Evolutionary conservation across 2,888 invertebrate species (phyloP).

Genomic region (Luffia ferchaultella): DNA sequence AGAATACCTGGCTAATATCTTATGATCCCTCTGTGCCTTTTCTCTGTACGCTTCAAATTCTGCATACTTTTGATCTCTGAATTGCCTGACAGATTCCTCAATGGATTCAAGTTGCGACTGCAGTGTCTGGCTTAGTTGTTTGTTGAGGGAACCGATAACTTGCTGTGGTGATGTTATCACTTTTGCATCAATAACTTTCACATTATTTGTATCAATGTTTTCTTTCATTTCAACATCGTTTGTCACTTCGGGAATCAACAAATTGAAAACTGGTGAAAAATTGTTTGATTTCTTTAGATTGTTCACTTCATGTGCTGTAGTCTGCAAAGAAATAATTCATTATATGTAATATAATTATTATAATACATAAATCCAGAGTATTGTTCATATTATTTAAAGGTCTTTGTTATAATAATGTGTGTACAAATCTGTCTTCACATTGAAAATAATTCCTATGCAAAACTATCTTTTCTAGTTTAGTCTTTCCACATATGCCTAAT

Average conservation of each 20-base stretch:
- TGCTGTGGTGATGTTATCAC: constrained; percentile 57
- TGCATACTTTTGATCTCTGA: constrained; percentile 78
- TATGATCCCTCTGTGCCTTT: constrained; percentile 76
- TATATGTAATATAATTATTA: neutral
- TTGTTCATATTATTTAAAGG: too few species aligned
- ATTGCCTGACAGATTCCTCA: constrained; percentile 79
- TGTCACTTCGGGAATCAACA: constrained; percentile 68
- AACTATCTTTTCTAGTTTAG: too few species aligned
- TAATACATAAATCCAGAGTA: neutral
- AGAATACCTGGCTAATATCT: constrained; percentile 71
- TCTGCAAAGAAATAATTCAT: constrained; percentile 41
- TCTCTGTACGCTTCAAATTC: constrained; percentile 77
- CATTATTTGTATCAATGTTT: constrained; percentile 49
- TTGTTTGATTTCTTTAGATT: constrained; percentile 68
- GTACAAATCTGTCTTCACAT: too few species aligned
- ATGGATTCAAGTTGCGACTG: constrained; percentile 74
- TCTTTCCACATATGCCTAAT: too few species aligned
- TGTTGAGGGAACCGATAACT: constrained; percentile 68
- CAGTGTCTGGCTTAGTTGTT: constrained; percentile 73
- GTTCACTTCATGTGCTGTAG: constrained; percentile 65
- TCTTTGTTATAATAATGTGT: too few species aligned
- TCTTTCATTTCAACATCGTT: constrained; percentile 61
- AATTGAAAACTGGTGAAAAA: constrained; percentile 76
- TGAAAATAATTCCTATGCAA: too few species aligned
- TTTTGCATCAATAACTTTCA: constrained; percentile 28